Evolutionary conservation across 2,888 invertebrate species (phyloP), one percentile per base, ranked within the genome.

Genomic region (Craniophora ligustri): DNA sequence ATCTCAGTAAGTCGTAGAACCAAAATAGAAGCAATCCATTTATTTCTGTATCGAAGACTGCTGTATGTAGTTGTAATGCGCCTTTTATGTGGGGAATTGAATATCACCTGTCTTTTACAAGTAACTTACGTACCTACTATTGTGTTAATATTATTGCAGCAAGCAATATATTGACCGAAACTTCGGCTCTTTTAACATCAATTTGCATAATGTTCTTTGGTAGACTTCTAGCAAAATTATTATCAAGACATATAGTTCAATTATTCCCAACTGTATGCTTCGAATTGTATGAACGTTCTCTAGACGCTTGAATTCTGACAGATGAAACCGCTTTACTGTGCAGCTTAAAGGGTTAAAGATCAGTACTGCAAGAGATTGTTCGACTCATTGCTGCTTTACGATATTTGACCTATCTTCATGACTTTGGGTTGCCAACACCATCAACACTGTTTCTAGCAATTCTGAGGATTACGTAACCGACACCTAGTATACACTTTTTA

Each of bases 341-440:
- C 11, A 36, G 23, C 14, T 19, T 51, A 11, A 30, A 38, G 34
- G 38, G 46, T 45, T 42, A 47, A 19, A 54, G 55, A 39, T 61
- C 46, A 54, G 19, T 42, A 23, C 21, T 21, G 13, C 62, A 42
- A 42, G 54, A 46, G 38, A 61, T 62, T 54, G 55, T 47, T 46
- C 38, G 46, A 54, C 41, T 42, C 30, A 47, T 61, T 61, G 46
- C 36, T 34, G 45, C 38, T 38, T 28, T 23, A 32, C 31, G 62
- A 61, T 62, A 62, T 61, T 46, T 46, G 15, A 47, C 46, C 62
- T 38, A 38, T 54, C 32, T 23, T 61, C 54, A 61, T 47, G 54
- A 32, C 32, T 62, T 16, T 47, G 46, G 53, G 38, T 62, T 60
- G 13, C 46, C 21, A 61, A 47, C 54, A n/a, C 40, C 28, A 54